Evolutionary conservation across 2,797 vertebrate genomes (phyloP), one percentile per base, ranked within the genome.

Genomic region (Sebastes elongatus): DNA sequence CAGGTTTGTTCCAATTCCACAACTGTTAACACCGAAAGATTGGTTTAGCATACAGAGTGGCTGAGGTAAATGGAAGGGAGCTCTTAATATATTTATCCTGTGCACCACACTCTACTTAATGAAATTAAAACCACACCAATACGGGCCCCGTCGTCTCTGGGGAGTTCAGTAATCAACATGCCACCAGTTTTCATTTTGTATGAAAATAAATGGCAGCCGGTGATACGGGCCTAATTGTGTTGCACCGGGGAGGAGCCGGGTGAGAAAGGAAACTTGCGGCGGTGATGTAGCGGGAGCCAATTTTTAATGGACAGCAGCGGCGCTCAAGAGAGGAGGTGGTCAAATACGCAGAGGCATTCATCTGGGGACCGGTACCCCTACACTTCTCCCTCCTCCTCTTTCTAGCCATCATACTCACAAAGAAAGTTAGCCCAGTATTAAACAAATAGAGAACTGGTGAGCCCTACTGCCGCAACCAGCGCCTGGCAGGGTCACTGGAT

Each of bases 181-280:
- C 96, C 96, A 96, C 96, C 90, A 85, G 95, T 96, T 97, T 97
- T 97, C 96, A 89, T 97, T 97, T 96, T 97, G 96, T 97, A 97
- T 97, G 96, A 97, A 98, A 97, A 97, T 97, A 98, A 98, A 98
- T 97, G 96, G 96, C 97, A 97, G 97, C 95, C 92, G 92, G 96
- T 95, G 93, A 97, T 97, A 97, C 95, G 95, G 95, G 96, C 84
- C 79, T 97, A 98, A 98, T 98, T 97, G 96, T 95, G 95, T 93
- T 95, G 96, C 96, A 95, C 95, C 95, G 88, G 95, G 94, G 94
- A 96, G 96, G 91, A 92, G 91, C 74, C 93, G 95, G 94, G 96
- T 87, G 83, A 88, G 79, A 85, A 81, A 80, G 42, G 80, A 68
- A 92, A 90, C 96, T 97, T 95, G 96, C 95, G 95, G 96, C 94